These are phyloP conservation scores for Argyrosomus japonicus DNA, from an alignment of 2,113 vertebrate genomes.

Conservation along the genomic window DNA sequence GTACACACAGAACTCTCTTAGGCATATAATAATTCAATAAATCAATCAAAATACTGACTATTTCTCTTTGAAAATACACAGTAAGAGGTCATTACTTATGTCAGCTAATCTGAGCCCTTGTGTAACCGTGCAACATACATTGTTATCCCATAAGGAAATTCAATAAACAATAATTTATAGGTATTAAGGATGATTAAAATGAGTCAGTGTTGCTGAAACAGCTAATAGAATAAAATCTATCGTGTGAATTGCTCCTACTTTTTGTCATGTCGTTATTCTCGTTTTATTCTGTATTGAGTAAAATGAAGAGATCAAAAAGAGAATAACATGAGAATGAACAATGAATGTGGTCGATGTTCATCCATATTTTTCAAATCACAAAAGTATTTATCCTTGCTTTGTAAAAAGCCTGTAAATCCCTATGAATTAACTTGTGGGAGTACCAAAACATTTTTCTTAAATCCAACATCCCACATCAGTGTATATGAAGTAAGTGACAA, in stretches of 20 bases:
- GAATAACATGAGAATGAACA: not conserved
- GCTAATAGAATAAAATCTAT: not conserved
- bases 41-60: constrained; percentile 11
- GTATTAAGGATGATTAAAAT: not conserved
- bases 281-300: not conserved
- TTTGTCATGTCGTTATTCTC: not conserved
- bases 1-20: not conserved
- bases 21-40: not conserved
- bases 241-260: not conserved
- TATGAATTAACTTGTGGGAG: not conserved
- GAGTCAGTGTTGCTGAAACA: not conserved
- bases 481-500: constrained; percentile 20
- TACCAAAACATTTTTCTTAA: not conserved
- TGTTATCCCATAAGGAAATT: not conserved
- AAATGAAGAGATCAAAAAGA: not conserved
- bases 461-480: constrained; percentile 3
- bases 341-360: not conserved
- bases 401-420: not conserved
- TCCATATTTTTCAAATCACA: not conserved
- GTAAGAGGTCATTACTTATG: not conserved
- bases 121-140: constrained; percentile 2
- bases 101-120: not conserved
- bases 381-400: not conserved
- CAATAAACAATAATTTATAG: not conserved
- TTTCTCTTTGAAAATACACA: constrained; percentile 1